phyloP scores from a whole-genome alignment of 2,888 invertebrate species.

The Drosophila leonis region DNA sequence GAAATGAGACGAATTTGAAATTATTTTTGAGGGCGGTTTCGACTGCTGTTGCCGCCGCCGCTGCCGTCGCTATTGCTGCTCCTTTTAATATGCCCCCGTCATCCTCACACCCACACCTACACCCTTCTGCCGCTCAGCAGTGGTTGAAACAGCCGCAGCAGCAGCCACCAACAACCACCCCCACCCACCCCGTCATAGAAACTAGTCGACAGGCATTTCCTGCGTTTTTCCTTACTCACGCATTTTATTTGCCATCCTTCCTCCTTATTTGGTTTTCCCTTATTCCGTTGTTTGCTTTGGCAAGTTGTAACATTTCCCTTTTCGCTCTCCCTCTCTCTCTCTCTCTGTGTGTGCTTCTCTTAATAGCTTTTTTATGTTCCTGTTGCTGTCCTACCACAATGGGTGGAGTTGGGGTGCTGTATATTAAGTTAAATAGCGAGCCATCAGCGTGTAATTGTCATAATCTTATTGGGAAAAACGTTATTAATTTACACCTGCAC shows the following conservation, averaged over 20 bases:
- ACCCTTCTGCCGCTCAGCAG: slow-evolving; percentile 37
- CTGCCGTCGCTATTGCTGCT: slow-evolving; percentile 35
- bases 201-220: slow-evolving; percentile 47
- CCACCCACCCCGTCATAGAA: slow-evolving; percentile 7
- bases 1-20: slow-evolving; percentile 40
- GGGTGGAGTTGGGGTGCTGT: background rate
- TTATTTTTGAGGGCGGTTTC: slow-evolving; percentile 58
- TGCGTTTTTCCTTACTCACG: slow-evolving; percentile 48
- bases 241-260: slow-evolving; percentile 52
- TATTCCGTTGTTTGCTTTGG: slow-evolving; percentile 52
- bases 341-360: slow-evolving; percentile 6
- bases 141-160: slow-evolving; percentile 59
- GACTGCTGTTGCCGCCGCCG: slow-evolving; percentile 29
- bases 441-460: slow-evolving; percentile 23
- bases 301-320: slow-evolving; percentile 59
- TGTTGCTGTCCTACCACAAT: slow-evolving; percentile 63
- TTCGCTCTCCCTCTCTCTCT: slow-evolving; percentile 1
- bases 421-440: slow-evolving; percentile 25
- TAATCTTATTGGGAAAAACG: slow-evolving; percentile 38
- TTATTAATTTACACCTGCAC: slow-evolving; percentile 12
- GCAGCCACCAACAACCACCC: slow-evolving; percentile 28
- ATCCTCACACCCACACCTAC: slow-evolving; percentile 23
- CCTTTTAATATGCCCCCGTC: slow-evolving; percentile 36
- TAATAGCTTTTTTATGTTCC: slow-evolving; percentile 71
- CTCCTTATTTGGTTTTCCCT: slow-evolving; percentile 28